phyloP scores from a whole-genome alignment of 2,797 vertebrate genomes.

The Paguma larvata region DNA sequence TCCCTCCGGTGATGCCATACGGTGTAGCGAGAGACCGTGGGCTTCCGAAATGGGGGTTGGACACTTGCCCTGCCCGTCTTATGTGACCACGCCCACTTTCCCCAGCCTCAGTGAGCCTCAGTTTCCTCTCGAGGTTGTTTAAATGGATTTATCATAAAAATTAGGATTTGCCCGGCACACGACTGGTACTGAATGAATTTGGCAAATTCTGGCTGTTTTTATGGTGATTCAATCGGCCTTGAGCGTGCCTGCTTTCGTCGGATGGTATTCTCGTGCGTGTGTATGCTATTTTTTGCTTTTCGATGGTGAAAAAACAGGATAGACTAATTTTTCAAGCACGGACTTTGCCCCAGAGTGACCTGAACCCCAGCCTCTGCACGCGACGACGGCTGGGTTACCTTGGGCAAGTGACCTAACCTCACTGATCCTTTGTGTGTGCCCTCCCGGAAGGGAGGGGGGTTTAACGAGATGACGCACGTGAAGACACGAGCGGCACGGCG shows the following conservation, averaged over 20 bases:
- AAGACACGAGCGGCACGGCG: neutral
- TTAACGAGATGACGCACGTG: neutral
- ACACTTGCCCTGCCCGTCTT: neutral
- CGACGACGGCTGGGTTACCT: neutral
- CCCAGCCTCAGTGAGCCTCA: neutral
- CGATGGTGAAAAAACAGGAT: neutral
- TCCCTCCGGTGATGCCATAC: neutral
- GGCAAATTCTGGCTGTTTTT: neutral
- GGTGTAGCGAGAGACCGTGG: neutral
- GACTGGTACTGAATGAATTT: neutral
- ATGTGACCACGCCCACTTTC: neutral
- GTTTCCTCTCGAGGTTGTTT: neutral
- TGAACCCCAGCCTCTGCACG: neutral
- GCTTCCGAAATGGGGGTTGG: neutral
- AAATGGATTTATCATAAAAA: neutral
- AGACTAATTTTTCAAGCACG: slow-evolving; percentile 30
- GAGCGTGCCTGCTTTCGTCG: neutral
- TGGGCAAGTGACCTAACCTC: neutral
- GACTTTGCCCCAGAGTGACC: neutral
- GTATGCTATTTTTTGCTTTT: neutral
- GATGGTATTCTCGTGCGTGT: neutral
- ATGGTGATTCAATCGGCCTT: neutral
- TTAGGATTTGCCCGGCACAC: neutral
- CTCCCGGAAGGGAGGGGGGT: neutral
- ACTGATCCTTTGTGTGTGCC: neutral